Conservation (phyloP, 2,797 vertebrate species). For the Nannoperca obscura region DNA sequence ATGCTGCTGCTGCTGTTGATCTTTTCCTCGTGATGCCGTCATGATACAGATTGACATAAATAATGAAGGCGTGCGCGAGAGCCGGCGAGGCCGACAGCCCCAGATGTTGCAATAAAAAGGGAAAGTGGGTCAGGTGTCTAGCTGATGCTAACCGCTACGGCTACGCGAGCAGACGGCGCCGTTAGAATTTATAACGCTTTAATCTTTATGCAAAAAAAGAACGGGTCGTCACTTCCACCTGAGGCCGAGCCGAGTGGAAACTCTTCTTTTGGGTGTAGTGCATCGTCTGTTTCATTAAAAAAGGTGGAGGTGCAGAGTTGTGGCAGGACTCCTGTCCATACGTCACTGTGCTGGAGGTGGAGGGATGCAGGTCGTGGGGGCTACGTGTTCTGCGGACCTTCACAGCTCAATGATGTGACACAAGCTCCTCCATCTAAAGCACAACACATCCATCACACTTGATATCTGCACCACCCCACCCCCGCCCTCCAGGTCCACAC, state of each 20-base stretch:
- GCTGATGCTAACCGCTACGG: constrained; percentile 30
- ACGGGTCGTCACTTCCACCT: background rate
- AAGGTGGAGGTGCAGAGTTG: constrained; percentile 35
- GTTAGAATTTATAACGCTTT: constrained; percentile 2
- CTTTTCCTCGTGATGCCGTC: constrained; percentile 39
- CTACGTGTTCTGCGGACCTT: constrained; percentile 41
- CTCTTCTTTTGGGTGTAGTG: constrained; percentile 7
- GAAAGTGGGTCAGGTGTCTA: constrained; percentile 74
- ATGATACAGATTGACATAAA: constrained; percentile 53
- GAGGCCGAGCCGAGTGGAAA: background rate
- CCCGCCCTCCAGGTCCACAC: background rate
- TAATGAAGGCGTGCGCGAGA: constrained; percentile 42
- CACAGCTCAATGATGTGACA: constrained; percentile 52
- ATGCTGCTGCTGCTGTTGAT: constrained; percentile 17
- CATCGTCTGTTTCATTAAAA: constrained; percentile 21
- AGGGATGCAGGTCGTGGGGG: background rate
- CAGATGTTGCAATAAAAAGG: constrained; percentile 66
- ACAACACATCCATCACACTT: constrained; percentile 57
- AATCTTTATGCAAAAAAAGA: constrained; percentile 27
- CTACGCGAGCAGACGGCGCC: constrained; percentile 13
- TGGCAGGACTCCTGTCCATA: constrained; percentile 29
- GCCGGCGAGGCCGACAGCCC: constrained; percentile 54
- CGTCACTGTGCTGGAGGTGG: background rate
- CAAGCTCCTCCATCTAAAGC: constrained; percentile 40
- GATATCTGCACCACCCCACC: background rate